phyloP scores from a whole-genome alignment of 2,888 invertebrate species.

The Bugulina stolonifera region DNA sequence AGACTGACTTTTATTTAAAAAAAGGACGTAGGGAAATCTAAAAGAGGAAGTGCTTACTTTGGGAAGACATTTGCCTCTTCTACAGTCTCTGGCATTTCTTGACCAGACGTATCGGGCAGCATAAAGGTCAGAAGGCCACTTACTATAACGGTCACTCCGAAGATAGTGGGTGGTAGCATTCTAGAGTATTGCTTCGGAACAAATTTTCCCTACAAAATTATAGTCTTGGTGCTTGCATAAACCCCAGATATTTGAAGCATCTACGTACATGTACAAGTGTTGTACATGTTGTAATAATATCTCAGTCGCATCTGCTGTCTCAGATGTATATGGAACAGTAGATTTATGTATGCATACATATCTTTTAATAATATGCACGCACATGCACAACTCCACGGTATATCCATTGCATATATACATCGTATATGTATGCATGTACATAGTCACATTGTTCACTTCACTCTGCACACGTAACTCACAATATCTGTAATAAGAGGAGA shows the following conservation, averaged over 20 bases:
- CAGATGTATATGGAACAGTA: too few relatives aligned
- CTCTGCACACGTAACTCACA: background rate
- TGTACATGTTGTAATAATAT: too few relatives aligned
- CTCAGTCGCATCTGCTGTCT: too few relatives aligned
- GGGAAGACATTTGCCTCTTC: constrained; percentile 4
- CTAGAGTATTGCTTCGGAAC: background rate
- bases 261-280: too few relatives aligned
- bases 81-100: constrained; percentile 6
- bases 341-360: too few relatives aligned
- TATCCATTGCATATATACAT: background rate
- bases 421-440: background rate
- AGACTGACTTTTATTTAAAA: too few relatives aligned
- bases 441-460: background rate
- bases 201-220: background rate
- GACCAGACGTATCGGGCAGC: constrained; percentile 1
- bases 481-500: constrained; percentile 9
- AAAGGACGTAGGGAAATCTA: background rate
- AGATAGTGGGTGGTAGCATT: background rate
- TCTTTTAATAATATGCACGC: too few relatives aligned
- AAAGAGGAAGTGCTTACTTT: background rate
- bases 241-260: too few relatives aligned
- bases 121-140: background rate
- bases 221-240: too few relatives aligned
- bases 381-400: background rate
- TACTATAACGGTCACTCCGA: background rate